phyloP scores from a whole-genome alignment of 2,888 invertebrate species.

The Camponotus fellah region DNA sequence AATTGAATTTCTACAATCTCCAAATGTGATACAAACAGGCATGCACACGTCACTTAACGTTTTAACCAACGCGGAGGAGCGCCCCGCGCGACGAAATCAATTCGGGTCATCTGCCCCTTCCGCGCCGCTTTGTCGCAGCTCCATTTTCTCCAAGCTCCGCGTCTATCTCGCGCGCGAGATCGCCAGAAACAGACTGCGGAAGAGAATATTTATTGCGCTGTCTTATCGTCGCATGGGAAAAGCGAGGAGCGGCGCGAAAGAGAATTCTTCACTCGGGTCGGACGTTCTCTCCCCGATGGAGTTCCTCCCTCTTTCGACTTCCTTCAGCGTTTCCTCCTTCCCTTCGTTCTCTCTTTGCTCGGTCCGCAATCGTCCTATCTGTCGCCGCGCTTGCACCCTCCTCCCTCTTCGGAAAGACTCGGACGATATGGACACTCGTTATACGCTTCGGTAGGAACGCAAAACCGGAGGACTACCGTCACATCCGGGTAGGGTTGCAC shows the following conservation, averaged over 20 bases:
- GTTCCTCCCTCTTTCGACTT: slow-evolving; percentile 62
- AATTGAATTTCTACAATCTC: slow-evolving; percentile 51
- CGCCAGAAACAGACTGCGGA: slow-evolving; percentile 67
- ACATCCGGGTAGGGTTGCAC: background rate
- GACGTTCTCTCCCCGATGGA: slow-evolving; percentile 54
- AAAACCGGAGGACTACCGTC: background rate
- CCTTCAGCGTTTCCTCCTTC: slow-evolving; percentile 18
- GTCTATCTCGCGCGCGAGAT: slow-evolving; percentile 70
- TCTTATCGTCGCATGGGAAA: slow-evolving; percentile 77
- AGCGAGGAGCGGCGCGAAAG: slow-evolving; percentile 67
- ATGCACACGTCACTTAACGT: slow-evolving; percentile 30
- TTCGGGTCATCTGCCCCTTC: slow-evolving; percentile 67
- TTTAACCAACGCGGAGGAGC: slow-evolving; percentile 56
- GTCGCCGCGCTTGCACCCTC: slow-evolving; percentile 20
- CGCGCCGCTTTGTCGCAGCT: slow-evolving; percentile 50
- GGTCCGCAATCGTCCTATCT: background rate
- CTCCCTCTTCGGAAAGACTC: slow-evolving; percentile 19
- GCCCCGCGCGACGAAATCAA: slow-evolving; percentile 65
- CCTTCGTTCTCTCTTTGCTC: slow-evolving; percentile 7
- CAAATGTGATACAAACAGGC: slow-evolving; percentile 28
- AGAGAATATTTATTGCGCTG: slow-evolving; percentile 76
- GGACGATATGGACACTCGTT: slow-evolving; percentile 46
- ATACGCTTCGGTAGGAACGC: slow-evolving; percentile 29
- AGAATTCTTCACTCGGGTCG: slow-evolving; percentile 65
- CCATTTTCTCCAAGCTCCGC: slow-evolving; percentile 55